phyloP scores from a whole-genome alignment of 2,797 vertebrate species.

The Sebastiscus tertius region DNA sequence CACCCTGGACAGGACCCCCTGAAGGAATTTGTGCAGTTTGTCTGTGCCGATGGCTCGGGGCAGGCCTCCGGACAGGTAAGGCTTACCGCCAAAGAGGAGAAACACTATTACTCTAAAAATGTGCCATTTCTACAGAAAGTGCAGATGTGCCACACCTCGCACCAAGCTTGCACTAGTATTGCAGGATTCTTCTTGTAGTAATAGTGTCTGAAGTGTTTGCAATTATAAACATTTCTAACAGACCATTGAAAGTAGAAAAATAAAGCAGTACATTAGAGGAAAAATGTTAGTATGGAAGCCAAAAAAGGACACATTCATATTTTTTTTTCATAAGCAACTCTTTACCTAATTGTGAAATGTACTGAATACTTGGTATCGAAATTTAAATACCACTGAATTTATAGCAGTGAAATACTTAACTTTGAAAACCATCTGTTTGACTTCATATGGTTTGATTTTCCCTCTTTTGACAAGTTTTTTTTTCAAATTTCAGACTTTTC shows the following conservation, averaged over 20 bases:
- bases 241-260: neutral
- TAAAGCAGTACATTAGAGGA: neutral
- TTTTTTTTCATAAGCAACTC: neutral
- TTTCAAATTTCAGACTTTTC: neutral
- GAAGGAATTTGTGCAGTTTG: slow-evolving; percentile 98
- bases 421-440: neutral
- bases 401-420: neutral
- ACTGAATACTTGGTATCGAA: neutral
- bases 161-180: neutral
- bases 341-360: neutral
- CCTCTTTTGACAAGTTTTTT: neutral
- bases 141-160: neutral
- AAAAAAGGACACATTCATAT: neutral
- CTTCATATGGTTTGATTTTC: neutral
- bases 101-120: neutral
- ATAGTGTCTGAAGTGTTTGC: neutral
- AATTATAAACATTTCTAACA: neutral
- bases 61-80: slow-evolving; percentile 93
- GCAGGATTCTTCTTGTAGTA: neutral
- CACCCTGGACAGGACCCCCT: slow-evolving; percentile 93
- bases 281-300: neutral
- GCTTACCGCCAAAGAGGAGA: neutral
- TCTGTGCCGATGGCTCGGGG: slow-evolving; percentile 94
- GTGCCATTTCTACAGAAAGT: neutral
- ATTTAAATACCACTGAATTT: neutral